phyloP scores from a whole-genome alignment of 2,888 invertebrate genomes.

The Globia sparganii region DNA sequence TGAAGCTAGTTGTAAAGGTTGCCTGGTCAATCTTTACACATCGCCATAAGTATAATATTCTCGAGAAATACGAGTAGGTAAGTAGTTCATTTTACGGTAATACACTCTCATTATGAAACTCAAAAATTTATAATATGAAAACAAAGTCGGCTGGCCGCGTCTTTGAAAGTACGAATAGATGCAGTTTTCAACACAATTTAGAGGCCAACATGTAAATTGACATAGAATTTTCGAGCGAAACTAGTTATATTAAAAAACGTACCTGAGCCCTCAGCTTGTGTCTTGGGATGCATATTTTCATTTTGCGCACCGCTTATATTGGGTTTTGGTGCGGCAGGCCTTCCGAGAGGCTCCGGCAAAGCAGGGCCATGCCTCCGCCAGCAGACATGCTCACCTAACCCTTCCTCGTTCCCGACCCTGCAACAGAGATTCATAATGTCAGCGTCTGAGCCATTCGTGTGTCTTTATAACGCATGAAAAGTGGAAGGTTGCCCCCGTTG shows the following conservation, averaged over 20 bases:
- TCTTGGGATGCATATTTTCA: slow-evolving; percentile 31
- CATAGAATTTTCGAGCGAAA: not conserved
- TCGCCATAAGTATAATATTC: not conserved
- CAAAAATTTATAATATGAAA: not conserved
- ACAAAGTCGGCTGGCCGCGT: not conserved
- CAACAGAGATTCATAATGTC: not conserved
- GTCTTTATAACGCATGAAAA: too few relatives aligned
- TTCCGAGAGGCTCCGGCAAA: slow-evolving; percentile 42
- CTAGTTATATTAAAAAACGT: not conserved
- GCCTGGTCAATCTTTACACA: not conserved
- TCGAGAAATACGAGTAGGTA: not conserved
- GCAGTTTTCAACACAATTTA: not conserved
- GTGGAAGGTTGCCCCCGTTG: too few relatives aligned
- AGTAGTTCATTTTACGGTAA: not conserved
- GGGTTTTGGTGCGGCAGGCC: slow-evolving; percentile 66
- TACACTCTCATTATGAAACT: too few relatives aligned
- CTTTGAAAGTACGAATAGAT: not conserved
- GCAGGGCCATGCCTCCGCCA: slow-evolving; percentile 75
- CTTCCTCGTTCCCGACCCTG: slow-evolving; percentile 67
- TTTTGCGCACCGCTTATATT: slow-evolving; percentile 55
- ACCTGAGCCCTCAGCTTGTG: slow-evolving; percentile 69
- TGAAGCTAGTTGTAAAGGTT: not conserved
- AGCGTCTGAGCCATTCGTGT: not conserved
- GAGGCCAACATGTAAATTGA: not conserved
- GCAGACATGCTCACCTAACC: slow-evolving; percentile 69